Percentiles rank a stretch among this genome's conserved stretches.
Evolutionary conservation across 2,113 vertebrate species (phyloP).

Genomic region (Rhinogobius similis): DNA sequence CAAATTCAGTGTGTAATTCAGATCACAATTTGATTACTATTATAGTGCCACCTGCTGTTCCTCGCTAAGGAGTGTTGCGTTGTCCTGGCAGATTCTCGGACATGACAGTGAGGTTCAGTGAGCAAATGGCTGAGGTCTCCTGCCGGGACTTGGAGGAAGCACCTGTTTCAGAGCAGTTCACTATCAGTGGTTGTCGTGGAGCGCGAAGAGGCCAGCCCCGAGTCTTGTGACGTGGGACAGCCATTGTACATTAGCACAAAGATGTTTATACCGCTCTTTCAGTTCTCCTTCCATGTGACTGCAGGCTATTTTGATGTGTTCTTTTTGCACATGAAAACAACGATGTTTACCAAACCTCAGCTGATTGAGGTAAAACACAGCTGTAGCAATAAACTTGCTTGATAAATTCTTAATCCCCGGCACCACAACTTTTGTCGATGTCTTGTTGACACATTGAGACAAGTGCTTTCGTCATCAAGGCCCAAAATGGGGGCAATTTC

Average conservation of each 20-base stretch:
- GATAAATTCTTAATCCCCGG: background rate
- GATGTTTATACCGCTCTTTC: conserved; percentile 70
- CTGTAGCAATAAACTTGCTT: background rate
- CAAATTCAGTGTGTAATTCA: too few species aligned
- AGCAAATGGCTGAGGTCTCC: conserved; percentile 23
- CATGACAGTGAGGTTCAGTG: conserved; percentile 23
- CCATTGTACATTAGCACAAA: conserved; percentile 76
- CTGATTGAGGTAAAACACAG: conserved; percentile 1
- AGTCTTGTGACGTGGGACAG: conserved; percentile 55
- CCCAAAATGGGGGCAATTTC: background rate
- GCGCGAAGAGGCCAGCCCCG: conserved; percentile 47
- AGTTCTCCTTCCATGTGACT: conserved; percentile 57
- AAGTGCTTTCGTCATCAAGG: background rate
- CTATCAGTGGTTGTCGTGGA: conserved; percentile 58
- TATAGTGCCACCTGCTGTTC: background rate
- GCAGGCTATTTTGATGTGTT: conserved; percentile 50
- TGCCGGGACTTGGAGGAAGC: conserved; percentile 70
- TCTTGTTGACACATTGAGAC: background rate
- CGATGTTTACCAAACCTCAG: conserved; percentile 19
- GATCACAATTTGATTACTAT: too few species aligned
- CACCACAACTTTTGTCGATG: background rate
- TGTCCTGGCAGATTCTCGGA: conserved; percentile 8
- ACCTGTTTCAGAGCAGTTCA: conserved; percentile 66
- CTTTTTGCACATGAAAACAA: conserved; percentile 40
- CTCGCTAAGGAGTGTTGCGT: conserved; percentile 2